Conservation (phyloP, 2,888 invertebrate genomes). For the Tipula helvola region DNA sequence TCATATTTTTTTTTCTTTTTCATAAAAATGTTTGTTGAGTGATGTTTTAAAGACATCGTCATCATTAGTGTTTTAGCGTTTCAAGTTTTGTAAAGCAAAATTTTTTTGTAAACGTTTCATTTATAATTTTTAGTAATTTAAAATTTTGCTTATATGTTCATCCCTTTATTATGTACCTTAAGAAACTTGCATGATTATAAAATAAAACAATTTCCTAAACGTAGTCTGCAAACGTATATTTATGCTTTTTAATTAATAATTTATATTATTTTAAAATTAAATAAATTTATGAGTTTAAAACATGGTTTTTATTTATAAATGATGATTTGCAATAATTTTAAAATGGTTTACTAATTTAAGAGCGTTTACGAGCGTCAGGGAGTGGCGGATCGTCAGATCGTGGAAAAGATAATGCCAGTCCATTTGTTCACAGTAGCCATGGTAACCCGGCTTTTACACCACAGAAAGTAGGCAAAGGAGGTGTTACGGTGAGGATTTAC, state of each 20-base stretch:
- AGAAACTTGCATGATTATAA: background rate
- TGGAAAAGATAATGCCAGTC: slow-evolving; percentile 61
- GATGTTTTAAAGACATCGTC: background rate
- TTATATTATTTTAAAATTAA: slow-evolving; percentile 7
- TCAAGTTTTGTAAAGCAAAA: background rate
- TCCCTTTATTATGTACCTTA: background rate
- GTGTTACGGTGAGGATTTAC: slow-evolving; percentile 38
- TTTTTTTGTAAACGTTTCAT: background rate
- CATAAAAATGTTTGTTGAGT: background rate
- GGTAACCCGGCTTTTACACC: slow-evolving; percentile 89
- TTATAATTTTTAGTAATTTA: background rate
- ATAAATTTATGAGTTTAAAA: background rate
- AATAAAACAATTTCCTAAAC: background rate
- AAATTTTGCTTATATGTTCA: background rate
- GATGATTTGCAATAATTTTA: background rate
- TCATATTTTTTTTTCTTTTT: background rate
- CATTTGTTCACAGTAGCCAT: slow-evolving; percentile 77
- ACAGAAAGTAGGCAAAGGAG: slow-evolving; percentile 77
- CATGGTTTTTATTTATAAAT: background rate
- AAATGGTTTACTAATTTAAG: slow-evolving; percentile 15
- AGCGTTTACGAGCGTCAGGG: slow-evolving; percentile 32
- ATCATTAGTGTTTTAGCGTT: background rate
- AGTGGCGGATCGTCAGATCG: slow-evolving; percentile 29
- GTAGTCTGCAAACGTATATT: background rate
- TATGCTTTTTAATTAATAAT: slow-evolving; percentile 9